Evolutionary conservation across 2,888 invertebrate genomes (phyloP), one percentile per base, ranked within the genome.

Genomic region (Thereva nobilitata): DNA sequence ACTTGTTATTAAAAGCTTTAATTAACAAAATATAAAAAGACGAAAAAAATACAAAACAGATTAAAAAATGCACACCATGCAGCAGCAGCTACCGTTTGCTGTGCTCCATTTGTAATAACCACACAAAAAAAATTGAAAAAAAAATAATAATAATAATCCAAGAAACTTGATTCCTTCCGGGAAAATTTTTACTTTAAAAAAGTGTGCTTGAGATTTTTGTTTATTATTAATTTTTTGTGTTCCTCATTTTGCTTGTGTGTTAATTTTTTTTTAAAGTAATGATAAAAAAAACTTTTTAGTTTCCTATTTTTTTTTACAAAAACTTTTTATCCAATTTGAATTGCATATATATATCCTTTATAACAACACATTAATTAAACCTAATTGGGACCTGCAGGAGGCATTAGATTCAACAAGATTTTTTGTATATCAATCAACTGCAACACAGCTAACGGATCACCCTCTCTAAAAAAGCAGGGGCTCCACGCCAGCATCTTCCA

Each of bases 61-160:
- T n/a, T 23, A 23, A 23, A 23, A 23, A 41, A 55, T 55, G 42
- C 55, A 41, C 37, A 10, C 23, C 55, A 55, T 55, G 37, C 55
- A 54, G 10, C 38, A 40, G 40, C 55, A 23, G 55, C 40, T 41
- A 23, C 23, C 23, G 23, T 55, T 8, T 41, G 40, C 40, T 6
- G 55, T 38, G 41, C 4, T 12, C 55, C 55, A 55, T 8, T 55
- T 41, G 55, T 23, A 23, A 23, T 23, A 23, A 23, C 23, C 23
- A 23, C 23, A 23, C 23, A 23, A 23, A 23, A 23, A 23, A 23
- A 23, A 2, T 23, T 1, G 2, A 23, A 23, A 23, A 23, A 2
- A 23, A 23, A 23, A 23, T 23, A 23, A 23, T 23, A 23, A 23
- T 23, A 23, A 23, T 23, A 54, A n/a, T 54, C 54, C 10, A 54